Evolutionary conservation across 2,888 invertebrate genomes (phyloP), one percentile per base, ranked within the genome.

Genomic region (Nebria brevicollis): DNA sequence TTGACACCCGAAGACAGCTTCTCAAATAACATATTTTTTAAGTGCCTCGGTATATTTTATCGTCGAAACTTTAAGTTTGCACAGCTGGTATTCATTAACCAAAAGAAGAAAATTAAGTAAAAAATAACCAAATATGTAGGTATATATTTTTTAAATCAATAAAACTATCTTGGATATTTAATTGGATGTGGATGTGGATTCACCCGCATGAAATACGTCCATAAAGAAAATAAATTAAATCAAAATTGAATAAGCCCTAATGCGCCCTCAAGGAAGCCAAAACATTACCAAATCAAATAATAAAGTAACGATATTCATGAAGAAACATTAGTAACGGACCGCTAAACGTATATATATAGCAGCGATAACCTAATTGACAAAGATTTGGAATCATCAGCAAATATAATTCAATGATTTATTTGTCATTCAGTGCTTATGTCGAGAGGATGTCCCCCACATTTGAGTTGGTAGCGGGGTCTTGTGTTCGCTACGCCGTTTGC

Each of bases 301-400:
- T 13, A 34, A 34, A 73, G 54, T 54, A 73, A 75, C 64, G 34
- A 72, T 80, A 80, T 80, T 80, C 80, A 80, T 75, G 78, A 64
- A 70, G 15, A 72, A 66, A 41, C 80, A 80, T 80, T 80, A 80
- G 79, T 79, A 42, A n/a, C 75, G 78, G 41, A 25, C 20, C 43
- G 77, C 72, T 73, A 68, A 75, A 75, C 42, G 70, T 70, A 70
- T 34, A 5, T 34, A 34, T 34, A 5, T 34, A 34, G 34, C 34
- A 34, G 25, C 70, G 34, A 70, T 81, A 81, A 81, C 76, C 81
- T 54, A 81, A 81, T 81, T 81, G 75, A 76, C 76, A 81, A 81
- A 79, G 79, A 81, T 81, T 72, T 73, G 42, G 68, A 66, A 77
- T 81, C 77, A 81, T 81, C 73, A 66, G 66, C 66, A 72, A 42